Conservation (phyloP, 2,888 invertebrate species). For the Sympetrum striolatum region DNA sequence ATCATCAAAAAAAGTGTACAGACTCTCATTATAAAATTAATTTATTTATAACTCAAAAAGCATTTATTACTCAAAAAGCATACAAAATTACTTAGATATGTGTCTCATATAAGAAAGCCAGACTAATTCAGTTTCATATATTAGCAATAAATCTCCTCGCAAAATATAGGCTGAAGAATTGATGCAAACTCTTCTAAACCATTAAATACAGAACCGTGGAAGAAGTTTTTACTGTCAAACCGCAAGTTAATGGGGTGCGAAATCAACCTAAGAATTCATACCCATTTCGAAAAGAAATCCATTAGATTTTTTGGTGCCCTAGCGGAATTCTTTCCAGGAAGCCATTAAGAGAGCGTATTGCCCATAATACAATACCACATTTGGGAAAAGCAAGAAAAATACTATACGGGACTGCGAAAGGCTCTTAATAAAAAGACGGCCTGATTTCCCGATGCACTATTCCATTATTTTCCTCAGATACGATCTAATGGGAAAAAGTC, state of each 20-base stretch:
- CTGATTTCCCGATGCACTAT: background rate
- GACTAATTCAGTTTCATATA: too few relatives aligned
- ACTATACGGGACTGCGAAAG: background rate
- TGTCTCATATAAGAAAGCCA: too few relatives aligned
- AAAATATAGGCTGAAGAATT: too few relatives aligned
- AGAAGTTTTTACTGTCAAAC: background rate
- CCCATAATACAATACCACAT: background rate
- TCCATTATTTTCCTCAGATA: background rate
- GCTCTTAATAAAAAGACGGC: background rate
- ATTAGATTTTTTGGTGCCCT: background rate
- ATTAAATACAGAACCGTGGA: background rate
- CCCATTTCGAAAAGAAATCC: background rate
- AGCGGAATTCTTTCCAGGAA: background rate
- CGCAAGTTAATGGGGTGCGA: background rate
- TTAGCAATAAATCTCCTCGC: too few relatives aligned
- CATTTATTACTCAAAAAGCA: too few relatives aligned
- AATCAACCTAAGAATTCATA: background rate
- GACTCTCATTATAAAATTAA: too few relatives aligned
- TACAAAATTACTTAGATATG: too few relatives aligned
- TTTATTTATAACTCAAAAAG: too few relatives aligned
- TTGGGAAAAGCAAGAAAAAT: background rate
- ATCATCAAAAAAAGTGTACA: too few relatives aligned
- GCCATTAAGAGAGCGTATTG: background rate
- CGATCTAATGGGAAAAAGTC: background rate
- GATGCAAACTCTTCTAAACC: too few relatives aligned